Evolutionary conservation across 2,797 vertebrate genomes (phyloP), one percentile per base, ranked within the genome.

Genomic region (Ceryle rudis): DNA sequence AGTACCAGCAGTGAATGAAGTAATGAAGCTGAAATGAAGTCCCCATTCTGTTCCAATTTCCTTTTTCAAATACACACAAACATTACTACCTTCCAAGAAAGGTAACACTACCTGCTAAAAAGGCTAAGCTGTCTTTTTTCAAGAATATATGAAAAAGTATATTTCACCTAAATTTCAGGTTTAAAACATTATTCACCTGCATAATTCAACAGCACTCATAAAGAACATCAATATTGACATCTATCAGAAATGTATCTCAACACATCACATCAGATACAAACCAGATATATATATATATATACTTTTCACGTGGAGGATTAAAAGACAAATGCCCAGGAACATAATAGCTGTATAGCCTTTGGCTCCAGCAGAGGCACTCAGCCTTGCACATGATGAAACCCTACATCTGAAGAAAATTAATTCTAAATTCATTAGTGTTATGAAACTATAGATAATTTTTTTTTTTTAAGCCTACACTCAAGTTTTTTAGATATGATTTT

Each of bases 21-120:
- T 82, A 87, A 82, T 31, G 81, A 83, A 93, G 84, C 46, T 72
- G 75, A 93, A 96, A 96, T 44, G 57, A 93, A 89, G 55, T 51
- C 42, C 71, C 72, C 23, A 9, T 67, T 91, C 81, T 47, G 23
- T 61, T 95, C 54, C 47, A 57, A 3, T 44, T 85, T 91, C 49
- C 49, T 23, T 93, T 64, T 89, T 85, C 67, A 82, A 87, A 85
- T 26, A 69, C 41, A 62, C 42, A 69, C 33, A 82, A 81, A 70
- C 25, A 11, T 70, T 69, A 73, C 17, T n/a, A 39, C 44, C 33
- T 89, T 66, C 74, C 74, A 55, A 44, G 81, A 73, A 73, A 81
- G 51, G 41, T 37, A 81, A 66, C 31, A 18, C 18, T 41, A 80
- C 46, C 22, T 60, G 33, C 44, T 65, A 79, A 73, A 95, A 84